Percentiles rank a stretch among this genome's conserved stretches.
Conservation (phyloP, 2,113 vertebrate species). For the Gopherus flavomarginatus region DNA sequence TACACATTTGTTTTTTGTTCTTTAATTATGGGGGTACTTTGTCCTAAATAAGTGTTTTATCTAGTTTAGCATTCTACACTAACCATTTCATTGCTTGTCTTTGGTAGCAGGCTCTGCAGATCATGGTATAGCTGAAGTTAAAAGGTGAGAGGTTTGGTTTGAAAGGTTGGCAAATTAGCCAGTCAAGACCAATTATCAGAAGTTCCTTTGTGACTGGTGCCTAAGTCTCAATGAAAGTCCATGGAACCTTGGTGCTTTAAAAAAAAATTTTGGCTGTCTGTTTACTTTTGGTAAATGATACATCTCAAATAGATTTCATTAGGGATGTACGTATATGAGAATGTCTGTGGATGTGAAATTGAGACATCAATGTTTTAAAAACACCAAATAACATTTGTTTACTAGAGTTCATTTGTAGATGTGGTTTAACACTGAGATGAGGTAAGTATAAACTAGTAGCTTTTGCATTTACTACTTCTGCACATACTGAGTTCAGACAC, state of each 20-base stretch:
- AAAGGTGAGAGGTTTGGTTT: background rate
- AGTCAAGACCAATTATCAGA: background rate
- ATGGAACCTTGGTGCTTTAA: background rate
- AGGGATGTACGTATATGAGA: background rate
- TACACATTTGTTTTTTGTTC: background rate
- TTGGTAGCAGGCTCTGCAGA: background rate
- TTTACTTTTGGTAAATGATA: background rate
- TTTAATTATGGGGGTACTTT: background rate
- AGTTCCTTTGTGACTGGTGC: background rate
- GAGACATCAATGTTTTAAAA: background rate
- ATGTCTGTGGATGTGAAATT: background rate
- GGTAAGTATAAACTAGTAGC: background rate
- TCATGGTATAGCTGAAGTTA: background rate
- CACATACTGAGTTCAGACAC: fast-evolving
- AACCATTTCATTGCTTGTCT: fast-evolving
- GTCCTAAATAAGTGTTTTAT: background rate
- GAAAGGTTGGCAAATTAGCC: background rate
- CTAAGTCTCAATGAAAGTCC: background rate
- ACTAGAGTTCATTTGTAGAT: background rate
- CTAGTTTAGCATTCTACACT: background rate
- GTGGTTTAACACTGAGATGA: background rate
- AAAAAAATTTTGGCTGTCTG: background rate
- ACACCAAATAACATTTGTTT: background rate
- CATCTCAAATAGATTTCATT: background rate
- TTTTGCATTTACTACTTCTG: background rate